Conservation (phyloP, 2,888 invertebrate species). For the Lasioglossum zephyrum region DNA sequence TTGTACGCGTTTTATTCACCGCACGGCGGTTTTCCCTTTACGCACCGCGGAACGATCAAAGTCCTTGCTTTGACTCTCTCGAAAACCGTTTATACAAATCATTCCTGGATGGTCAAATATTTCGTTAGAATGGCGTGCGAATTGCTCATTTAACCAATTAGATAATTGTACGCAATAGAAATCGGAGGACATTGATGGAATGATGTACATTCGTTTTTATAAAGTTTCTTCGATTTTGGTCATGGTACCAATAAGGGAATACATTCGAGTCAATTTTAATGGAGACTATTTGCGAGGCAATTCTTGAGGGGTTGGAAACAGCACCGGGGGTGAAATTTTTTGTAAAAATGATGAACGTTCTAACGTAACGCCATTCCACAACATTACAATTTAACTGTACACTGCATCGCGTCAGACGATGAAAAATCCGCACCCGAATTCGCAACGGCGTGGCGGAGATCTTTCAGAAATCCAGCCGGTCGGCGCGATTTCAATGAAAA, state of each 20-base stretch:
- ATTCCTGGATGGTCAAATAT: background rate
- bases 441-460: background rate
- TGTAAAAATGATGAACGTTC: background rate
- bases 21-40: background rate
- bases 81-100: background rate
- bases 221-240: no score
- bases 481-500: slow-evolving; percentile 12
- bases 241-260: no score
- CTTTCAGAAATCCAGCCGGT: background rate
- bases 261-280: no score
- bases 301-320: background rate
- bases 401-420: background rate
- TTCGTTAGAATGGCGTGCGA: background rate
- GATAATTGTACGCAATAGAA: background rate
- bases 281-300: no score
- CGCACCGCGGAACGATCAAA: background rate
- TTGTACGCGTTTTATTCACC: background rate
- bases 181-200: background rate
- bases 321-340: background rate
- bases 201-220: no score
- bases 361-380: background rate
- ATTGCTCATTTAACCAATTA: background rate
- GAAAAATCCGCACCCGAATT: background rate
- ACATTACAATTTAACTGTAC: background rate
- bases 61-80: background rate